Percentiles rank a stretch among this genome's conserved stretches.
phyloP scores from a whole-genome alignment of 2,888 invertebrate species.

The Adineta ricciae region DNA sequence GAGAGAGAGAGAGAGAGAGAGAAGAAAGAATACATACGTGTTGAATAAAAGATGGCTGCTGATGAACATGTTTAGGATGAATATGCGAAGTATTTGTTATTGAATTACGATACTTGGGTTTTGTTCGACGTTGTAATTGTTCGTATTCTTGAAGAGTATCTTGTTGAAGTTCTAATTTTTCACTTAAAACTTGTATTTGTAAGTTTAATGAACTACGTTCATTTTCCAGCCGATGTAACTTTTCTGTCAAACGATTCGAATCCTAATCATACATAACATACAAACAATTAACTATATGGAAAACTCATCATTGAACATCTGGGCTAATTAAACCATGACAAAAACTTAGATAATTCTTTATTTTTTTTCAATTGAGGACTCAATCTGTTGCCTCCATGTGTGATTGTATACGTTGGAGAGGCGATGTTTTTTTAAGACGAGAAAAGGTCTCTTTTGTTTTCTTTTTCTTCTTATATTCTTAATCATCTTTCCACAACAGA shows the following conservation, averaged over 20 bases:
- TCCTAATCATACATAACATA: neutral
- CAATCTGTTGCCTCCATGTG: neutral
- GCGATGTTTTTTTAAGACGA: neutral
- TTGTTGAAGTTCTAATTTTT: neutral
- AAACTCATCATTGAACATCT: neutral
- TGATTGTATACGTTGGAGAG: neutral
- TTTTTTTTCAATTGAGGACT: neutral
- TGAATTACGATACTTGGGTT: neutral
- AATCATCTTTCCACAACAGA: neutral
- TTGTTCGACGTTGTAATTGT: neutral
- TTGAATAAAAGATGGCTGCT: neutral
- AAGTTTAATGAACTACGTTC: neutral
- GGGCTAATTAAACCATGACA: neutral
- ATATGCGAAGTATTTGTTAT: neutral
- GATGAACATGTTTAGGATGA: neutral
- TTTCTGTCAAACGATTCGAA: neutral
- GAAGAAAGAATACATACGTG: neutral
- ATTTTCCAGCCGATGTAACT: conserved; percentile 18
- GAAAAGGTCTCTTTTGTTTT: neutral
- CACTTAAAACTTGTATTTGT: conserved; percentile 11
- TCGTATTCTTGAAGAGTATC: conserved; percentile 13
- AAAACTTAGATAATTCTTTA: neutral
- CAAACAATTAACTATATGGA: neutral
- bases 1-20: neutral
- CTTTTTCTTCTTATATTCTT: neutral